A percentile compares a stretch with the other conserved stretches of the same genome.
Conservation (phyloP, 2,797 vertebrate species). For the Sitta carolinensis region DNA sequence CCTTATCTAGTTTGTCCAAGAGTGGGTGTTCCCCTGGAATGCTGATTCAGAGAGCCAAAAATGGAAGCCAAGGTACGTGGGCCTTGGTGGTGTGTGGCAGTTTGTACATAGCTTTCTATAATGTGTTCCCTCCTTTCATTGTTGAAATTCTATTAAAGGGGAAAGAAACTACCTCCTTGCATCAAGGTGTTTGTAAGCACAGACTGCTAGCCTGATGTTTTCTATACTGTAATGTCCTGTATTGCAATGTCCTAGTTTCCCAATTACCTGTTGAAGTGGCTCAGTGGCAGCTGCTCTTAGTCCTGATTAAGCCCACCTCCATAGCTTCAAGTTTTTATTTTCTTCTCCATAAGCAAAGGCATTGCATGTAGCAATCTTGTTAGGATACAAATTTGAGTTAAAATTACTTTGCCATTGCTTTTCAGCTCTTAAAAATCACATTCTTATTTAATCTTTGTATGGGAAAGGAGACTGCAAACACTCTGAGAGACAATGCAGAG, state of each 20-base stretch:
- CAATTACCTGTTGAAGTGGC: neutral
- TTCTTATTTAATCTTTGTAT: neutral
- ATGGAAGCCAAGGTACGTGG: neutral
- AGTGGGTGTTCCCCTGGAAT: neutral
- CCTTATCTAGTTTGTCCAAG: neutral
- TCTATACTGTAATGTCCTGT: neutral
- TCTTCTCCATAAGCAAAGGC: neutral
- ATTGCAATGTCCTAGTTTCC: neutral
- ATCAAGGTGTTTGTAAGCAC: neutral
- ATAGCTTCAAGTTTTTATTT: neutral
- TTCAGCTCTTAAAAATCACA: neutral
- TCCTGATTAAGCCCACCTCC: neutral
- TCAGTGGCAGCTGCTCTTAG: neutral
- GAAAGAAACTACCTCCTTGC: neutral
- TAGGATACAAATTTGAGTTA: neutral
- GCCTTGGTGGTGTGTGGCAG: neutral
- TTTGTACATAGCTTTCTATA: neutral
- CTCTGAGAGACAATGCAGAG: neutral
- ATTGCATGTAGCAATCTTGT: neutral
- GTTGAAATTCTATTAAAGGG: neutral
- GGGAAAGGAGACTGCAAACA: neutral
- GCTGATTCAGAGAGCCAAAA: neutral
- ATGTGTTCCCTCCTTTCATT: accelerated
- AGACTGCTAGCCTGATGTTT: neutral
- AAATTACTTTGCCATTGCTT: neutral